Evolutionary conservation across 2,113 vertebrate species (phyloP).

Genomic region (Eurypyga helias): DNA sequence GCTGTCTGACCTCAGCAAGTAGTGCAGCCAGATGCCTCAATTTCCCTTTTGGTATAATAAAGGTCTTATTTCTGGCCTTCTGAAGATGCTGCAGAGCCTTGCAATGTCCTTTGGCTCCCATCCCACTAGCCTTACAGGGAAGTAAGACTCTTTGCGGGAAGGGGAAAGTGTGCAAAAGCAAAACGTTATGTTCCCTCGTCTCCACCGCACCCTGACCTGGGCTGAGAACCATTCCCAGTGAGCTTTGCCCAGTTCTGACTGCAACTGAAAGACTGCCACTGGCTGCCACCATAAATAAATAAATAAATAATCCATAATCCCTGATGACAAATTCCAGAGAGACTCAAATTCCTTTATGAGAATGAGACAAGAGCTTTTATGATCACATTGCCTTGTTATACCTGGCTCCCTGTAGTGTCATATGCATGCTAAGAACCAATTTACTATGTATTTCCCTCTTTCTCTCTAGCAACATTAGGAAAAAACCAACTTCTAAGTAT

Average conservation of each 20-base stretch:
- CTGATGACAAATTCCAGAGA: neutral
- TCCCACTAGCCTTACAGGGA: neutral
- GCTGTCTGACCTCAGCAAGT: neutral
- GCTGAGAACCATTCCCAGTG: neutral
- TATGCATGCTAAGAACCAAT: constrained; percentile 43
- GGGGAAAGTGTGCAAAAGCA: neutral
- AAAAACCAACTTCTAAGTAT: constrained; percentile 38
- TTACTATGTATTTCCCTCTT: neutral
- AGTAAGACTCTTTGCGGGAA: neutral
- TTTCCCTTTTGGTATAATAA: neutral
- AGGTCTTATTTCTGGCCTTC: neutral
- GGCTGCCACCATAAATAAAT: neutral
- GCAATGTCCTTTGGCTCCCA: neutral
- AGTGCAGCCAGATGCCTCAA: neutral
- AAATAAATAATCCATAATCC: neutral
- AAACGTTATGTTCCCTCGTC: fast-evolving
- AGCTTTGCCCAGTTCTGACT: neutral
- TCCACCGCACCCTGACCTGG: fast-evolving
- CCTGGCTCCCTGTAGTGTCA: constrained; percentile 5
- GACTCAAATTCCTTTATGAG: constrained; percentile 32
- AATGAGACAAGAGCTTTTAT: constrained; percentile 11
- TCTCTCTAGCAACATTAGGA: constrained; percentile 18
- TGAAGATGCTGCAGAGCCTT: neutral
- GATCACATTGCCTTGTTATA: neutral
- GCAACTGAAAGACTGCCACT: neutral